Evolutionary conservation across 2,888 invertebrate species (phyloP), one percentile per base, ranked within the genome.

Genomic region (Gryllus longicercus): DNA sequence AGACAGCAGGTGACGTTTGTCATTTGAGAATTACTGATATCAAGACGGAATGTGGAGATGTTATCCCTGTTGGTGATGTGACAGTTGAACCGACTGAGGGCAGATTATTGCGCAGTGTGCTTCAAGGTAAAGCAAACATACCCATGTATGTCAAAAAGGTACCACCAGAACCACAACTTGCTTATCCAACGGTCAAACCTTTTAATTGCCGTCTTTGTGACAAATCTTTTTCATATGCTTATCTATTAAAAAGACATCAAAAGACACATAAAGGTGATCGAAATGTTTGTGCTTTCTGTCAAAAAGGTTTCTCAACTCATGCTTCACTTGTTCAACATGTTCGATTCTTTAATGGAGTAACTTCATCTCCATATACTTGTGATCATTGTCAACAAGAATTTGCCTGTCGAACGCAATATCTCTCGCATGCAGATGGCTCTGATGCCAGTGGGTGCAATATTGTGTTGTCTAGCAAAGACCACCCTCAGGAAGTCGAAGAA

Each of bases 241-340:
- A 50, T n/a, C 25, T 51, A 16, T 49, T 79, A 21, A 76, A 76
- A 74, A 18, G 50, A 8, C 79, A 79, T 51, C 50, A 76, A 25
- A 75, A 76, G 76, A 38, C 76, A 5, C 79, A 79, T 21, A 50
- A 14, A 14, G 50, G 14, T 79, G 79, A 50, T n/a, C 50, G 50
- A 49, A 77, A 80, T 21, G 77, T 78, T 18, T 80, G 80, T 23
- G 77, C 74, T 11, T 25, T 90, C 50, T 93, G 93, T 84, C 89
- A 91, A 78, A 88, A 90, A 82, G 88, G 88, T 18, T 92, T 92
- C 84, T 90, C 86, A 1, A 87, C 85, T 80, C 83, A 83, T 16
- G 85, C 86, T 0, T 87, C 86, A 78, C 82, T 86, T 1, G 84
- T 84, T 2, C 84, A 87, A 78, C 87, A 87, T 80, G 81, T 85